Evolutionary conservation across 2,113 vertebrate species (phyloP).

Genomic region (Antechinus flavipes): DNA sequence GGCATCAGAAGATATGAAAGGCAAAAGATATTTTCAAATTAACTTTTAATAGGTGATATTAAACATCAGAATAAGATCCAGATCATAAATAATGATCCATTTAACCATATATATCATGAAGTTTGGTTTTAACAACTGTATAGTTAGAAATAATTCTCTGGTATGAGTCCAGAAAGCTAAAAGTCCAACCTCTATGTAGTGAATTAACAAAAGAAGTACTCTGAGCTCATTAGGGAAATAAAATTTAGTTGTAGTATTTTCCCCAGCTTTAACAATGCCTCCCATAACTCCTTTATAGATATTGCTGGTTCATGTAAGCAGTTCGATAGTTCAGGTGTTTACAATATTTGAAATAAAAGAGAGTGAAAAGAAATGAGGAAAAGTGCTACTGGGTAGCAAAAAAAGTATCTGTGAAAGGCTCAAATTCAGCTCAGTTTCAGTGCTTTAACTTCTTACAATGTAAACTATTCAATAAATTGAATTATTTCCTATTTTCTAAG

Average conservation of each 20-base stretch:
- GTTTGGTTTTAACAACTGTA: not conserved
- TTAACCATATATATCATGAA: not conserved
- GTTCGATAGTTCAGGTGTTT: not conserved
- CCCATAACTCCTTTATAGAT: not conserved
- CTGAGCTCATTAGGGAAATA: not conserved
- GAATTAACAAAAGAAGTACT: not conserved
- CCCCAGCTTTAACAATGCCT: not conserved
- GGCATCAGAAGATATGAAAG: not conserved
- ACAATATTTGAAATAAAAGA: not conserved
- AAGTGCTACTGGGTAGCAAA: not conserved
- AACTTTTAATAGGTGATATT: not conserved
- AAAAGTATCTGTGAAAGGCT: not conserved
- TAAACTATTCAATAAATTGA: not conserved
- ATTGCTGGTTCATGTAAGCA: not conserved
- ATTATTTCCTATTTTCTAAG: too few species aligned
- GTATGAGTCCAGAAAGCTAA: not conserved
- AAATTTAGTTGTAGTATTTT: not conserved
- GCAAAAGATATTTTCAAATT: not conserved
- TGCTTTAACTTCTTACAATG: not conserved
- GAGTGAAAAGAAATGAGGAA: not conserved
- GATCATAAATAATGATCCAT: not conserved
- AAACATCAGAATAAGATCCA: not conserved
- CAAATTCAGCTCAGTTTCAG: not conserved
- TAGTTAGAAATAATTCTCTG: not conserved
- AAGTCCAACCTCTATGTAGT: not conserved